Evolutionary conservation across 2,888 invertebrate species (phyloP).

Genomic region (Calliphora vomitoria): DNA sequence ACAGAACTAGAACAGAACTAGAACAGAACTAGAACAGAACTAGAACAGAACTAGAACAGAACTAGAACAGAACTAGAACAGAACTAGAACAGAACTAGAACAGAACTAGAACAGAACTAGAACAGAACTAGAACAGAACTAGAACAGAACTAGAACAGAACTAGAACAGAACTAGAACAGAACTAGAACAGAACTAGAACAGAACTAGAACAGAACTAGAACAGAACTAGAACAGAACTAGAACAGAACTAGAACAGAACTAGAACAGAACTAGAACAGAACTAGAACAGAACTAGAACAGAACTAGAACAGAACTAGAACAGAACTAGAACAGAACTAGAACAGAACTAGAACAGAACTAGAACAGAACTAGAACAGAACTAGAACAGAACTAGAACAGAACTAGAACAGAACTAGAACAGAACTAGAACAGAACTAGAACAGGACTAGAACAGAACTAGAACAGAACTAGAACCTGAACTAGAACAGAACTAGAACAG

Average conservation of each 20-base stretch:
- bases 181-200: not conserved
- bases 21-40: not conserved
- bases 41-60: not conserved
- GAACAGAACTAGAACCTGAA: no score
- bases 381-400: not conserved
- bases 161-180: not conserved
- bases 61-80: not conserved
- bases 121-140: not conserved
- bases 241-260: not conserved
- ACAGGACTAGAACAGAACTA: no score
- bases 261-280: not conserved
- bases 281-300: not conserved
- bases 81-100: not conserved
- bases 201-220: not conserved
- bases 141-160: not conserved
- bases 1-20: not conserved
- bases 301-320: not conserved
- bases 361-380: not conserved
- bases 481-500: no score
- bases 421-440: no score
- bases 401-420: not conserved
- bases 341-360: not conserved
- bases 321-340: not conserved
- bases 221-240: not conserved
- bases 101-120: not conserved